Evolutionary conservation across 2,797 vertebrate species (phyloP).

Genomic region (Malurus splendens): DNA sequence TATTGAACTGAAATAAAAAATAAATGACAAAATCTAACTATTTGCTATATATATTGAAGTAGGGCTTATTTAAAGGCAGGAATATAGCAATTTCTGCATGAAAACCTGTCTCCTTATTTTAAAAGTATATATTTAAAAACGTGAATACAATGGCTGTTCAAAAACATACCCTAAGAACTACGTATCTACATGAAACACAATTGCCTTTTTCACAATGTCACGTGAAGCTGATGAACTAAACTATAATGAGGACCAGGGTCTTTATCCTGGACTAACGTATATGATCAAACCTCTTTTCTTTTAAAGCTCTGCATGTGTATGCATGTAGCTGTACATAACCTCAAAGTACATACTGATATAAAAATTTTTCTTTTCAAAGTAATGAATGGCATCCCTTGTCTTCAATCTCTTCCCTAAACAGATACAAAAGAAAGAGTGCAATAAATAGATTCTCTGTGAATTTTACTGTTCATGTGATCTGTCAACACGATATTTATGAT

Average conservation of each 20-base stretch:
- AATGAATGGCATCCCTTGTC: not conserved
- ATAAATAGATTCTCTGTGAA: not conserved
- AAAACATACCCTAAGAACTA: not conserved
- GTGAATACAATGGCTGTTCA: not conserved
- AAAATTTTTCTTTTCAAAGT: not conserved
- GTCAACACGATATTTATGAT: not conserved
- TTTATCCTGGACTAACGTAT: not conserved
- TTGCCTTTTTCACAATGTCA: not conserved
- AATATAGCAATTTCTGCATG: not conserved
- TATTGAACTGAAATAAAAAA: not conserved
- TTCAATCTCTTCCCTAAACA: not conserved
- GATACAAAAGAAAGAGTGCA: not conserved
- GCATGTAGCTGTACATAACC: not conserved
- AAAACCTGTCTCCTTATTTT: not conserved
- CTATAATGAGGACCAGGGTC: not conserved
- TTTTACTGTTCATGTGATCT: constrained; percentile 4
- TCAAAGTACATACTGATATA: not conserved
- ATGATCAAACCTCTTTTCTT: not conserved
- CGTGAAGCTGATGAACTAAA: not conserved
- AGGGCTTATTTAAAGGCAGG: not conserved
- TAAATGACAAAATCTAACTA: not conserved
- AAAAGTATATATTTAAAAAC: not conserved
- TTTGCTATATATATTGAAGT: not conserved
- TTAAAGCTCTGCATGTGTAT: not conserved
- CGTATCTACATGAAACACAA: not conserved